Conservation (phyloP, 2,888 invertebrate genomes). For the Lysandra coridon region DNA sequence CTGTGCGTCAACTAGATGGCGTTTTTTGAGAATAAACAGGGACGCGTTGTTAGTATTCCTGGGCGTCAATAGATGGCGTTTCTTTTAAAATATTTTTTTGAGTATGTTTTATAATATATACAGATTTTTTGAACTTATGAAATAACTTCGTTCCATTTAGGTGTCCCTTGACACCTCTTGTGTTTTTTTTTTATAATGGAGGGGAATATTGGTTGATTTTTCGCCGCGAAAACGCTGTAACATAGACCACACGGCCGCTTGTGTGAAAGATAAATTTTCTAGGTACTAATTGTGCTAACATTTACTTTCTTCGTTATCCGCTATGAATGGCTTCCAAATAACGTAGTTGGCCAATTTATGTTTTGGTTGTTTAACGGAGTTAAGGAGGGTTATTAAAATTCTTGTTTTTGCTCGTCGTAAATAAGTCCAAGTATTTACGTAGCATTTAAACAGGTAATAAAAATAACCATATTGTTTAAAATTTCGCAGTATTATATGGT, state of each 20-base stretch:
- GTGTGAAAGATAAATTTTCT: conserved; percentile 18
- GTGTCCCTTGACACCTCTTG: no score
- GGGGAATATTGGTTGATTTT: neutral
- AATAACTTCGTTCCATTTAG: no score
- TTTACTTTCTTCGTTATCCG: conserved; percentile 6
- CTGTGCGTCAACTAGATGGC: no score
- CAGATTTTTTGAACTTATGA: no score
- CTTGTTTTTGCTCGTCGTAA: neutral
- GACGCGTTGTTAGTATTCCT: no score
- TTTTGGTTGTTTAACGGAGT: neutral
- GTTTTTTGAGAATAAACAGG: no score
- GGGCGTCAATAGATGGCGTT: no score
- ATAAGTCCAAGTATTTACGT: neutral
- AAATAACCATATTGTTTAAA: neutral
- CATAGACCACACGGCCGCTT: neutral
- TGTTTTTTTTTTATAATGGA: no score
- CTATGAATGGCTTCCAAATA: conserved; percentile 17
- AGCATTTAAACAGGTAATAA: neutral
- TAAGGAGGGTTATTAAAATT: conserved; percentile 9
- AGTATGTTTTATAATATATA: no score
- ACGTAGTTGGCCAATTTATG: conserved; percentile 21
- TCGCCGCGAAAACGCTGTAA: neutral
- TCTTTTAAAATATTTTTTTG: no score
- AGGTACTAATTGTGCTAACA: conserved; percentile 27
- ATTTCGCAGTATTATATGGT: no score